A percentile compares a stretch with the other conserved stretches of the same genome.
phyloP scores from a whole-genome alignment of 2,797 vertebrate genomes.

The Leucoraja ocellata region DNA sequence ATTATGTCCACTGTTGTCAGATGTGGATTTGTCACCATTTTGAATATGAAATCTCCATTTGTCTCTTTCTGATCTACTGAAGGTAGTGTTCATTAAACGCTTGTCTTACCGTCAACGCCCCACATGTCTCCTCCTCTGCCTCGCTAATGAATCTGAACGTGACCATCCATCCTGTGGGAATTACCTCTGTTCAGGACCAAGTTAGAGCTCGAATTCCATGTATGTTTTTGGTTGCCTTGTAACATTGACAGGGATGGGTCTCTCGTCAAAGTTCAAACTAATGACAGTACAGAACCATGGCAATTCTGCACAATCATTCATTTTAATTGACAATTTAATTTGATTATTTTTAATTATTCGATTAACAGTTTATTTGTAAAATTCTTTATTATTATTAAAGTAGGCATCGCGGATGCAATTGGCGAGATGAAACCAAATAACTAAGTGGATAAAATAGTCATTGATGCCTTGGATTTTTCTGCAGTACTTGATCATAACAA shows the following conservation, averaged over 20 bases:
- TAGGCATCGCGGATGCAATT: background rate
- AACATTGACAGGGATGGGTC: too few species aligned
- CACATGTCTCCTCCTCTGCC: too few species aligned
- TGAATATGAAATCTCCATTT: too few species aligned
- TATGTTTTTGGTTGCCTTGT: too few species aligned
- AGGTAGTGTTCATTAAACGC: too few species aligned
- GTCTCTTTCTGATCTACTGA: too few species aligned
- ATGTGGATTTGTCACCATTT: too few species aligned
- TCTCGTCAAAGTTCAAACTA: too few species aligned
- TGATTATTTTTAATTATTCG: background rate
- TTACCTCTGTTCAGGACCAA: too few species aligned
- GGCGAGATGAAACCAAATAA: background rate
- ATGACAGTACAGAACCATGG: background rate
- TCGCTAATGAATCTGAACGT: background rate
- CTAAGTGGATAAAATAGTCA: background rate
- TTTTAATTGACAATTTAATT: background rate
- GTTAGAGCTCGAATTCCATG: too few species aligned
- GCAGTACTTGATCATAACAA: background rate
- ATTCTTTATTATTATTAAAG: background rate
- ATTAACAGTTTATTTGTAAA: background rate
- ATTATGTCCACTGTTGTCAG: too few species aligned
- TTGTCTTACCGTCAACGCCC: too few species aligned
- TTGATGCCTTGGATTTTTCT: background rate
- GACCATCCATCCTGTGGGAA: background rate
- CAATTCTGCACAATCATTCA: background rate